Base-by-base conservation (phyloP, 2,888 invertebrate species). In the Acleris holmiana region DNA sequence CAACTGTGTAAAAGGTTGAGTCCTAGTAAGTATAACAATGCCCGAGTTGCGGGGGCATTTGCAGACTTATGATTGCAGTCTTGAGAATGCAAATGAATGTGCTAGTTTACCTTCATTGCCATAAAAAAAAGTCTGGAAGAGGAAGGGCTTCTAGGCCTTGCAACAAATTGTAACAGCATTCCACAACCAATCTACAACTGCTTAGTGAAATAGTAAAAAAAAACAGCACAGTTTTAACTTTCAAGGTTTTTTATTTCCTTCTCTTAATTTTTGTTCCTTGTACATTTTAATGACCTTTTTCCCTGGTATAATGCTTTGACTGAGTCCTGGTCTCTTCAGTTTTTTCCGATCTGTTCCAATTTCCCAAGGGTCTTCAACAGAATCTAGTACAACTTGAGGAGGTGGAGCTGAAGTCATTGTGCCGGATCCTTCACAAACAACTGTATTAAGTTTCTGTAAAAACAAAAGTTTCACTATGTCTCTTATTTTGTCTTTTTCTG, bases 231-330 rank as follows among this genome's bases (percentile, higher is more conserved):
- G 47, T 18, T n/a, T n/a, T n/a, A n/a, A 47, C 15, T 46, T 60
- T 10, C 50, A 62, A 75, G 75, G 77, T 76, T 84, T 82, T 74
- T 81, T 84, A 74, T 77, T 80, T 66, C 70, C 66, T 71, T 89
- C 83, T 81, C 83, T 93, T 69, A 89, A 80, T 87, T 94, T 95
- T 79, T 95, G 94, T 72, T 94, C 94, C 83, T 94, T 94, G 83
- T 95, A 96, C 88, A 94, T 94, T 88, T 96, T 96, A 86, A 98
- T 94, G 10, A 97, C 96, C 89, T 96, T 97, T 80, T 98, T 97
- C 21, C 97, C 95, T 8, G 98, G 98, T 49, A 96, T 93, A 59
- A 98, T 84, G 4, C 94, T 94, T 78, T 97, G 95, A 44, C 95
- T 94, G 17, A 98, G 87, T 0, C 98, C 98, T 50, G 97, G 96